Evolutionary conservation across 1,140 invertebrate species (phyloP).

Genomic region (Neodiprion fabricii): DNA sequence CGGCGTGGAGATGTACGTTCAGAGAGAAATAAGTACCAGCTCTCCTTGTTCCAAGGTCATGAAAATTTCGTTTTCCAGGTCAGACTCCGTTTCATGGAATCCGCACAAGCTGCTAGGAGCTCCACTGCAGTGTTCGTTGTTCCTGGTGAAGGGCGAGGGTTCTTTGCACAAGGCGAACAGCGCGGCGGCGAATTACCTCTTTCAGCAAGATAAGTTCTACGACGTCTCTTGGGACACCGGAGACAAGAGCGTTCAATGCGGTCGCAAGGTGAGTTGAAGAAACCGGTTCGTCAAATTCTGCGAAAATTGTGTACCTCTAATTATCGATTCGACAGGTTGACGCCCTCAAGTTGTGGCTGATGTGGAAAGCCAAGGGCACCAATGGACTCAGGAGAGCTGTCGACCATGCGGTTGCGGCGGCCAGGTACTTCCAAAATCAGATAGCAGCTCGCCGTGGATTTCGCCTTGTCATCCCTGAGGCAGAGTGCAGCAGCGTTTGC

Average conservation of each 20-base stretch:
- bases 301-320: not conserved
- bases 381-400: constrained; percentile 64
- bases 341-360: constrained; percentile 91
- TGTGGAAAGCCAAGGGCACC: constrained; percentile 84
- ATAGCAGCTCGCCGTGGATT: constrained; percentile 66
- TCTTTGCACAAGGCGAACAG: constrained; percentile 78
- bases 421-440: constrained; percentile 65
- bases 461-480: constrained; percentile 65
- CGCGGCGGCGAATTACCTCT: constrained; percentile 83
- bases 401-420: constrained; percentile 70
- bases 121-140: constrained; percentile 86
- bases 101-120: constrained; percentile 92
- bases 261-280: constrained; percentile 71
- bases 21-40: not conserved
- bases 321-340: constrained; percentile 70
- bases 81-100: constrained; percentile 90
- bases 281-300: constrained; percentile 11
- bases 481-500: constrained; percentile 85
- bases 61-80: constrained; percentile 53
- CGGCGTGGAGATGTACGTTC: constrained; percentile 73
- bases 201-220: constrained; percentile 94
- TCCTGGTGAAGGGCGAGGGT: constrained; percentile 72
- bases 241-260: constrained; percentile 93
- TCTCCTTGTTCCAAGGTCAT: constrained; percentile 1
- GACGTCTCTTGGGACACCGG: constrained; percentile 89